Base-by-base conservation (phyloP, 92 coral and sea anemone genomes). In the Montipora capitata region DNA sequence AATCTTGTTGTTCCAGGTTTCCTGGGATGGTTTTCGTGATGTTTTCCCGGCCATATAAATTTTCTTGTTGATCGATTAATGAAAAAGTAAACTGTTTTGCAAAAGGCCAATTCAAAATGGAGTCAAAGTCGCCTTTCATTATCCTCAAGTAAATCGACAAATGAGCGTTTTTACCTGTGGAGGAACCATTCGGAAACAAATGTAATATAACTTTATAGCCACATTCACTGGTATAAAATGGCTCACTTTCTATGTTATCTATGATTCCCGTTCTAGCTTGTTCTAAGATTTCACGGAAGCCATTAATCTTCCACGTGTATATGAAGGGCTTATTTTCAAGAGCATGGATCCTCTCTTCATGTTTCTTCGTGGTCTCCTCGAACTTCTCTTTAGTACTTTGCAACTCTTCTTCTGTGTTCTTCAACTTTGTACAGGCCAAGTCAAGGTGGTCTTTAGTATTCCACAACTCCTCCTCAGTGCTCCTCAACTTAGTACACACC, bases 201-300 rank as follows among this genome's bases (percentile, higher is more conserved):
- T 14, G 73, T 39, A 68, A 9, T 40, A 16, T 68, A 39, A 40
- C 27, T 68, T 68, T 68, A 68, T 68, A 68, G 5, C 73, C 73
- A 14, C n/a, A 38, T 38, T 40, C 15, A 3, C 15, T 10, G 10
- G 63, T 68, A 40, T 68, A 68, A 38, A 68, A 68, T 68, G 73
- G 73, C 5, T 39, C 44, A 40, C 73, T 68, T 5, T 39, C 43
- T 7, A 68, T 68, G 5, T 0, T 0, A 40, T 6, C 5, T 35
- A 1, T 68, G 11, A 27, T 5, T 38, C 16, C 16, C 5, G 4
- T 68, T 38, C 38, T 68, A 2, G 73, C 73, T 38, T 12, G 40
- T 68, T 14, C 12, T n/a, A 68, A 68, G 18, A 68, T 13, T 10
- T 68, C 16, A 38, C 6, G 12, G 48, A 68, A 68, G 49, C n/a